phyloP scores from a whole-genome alignment of 1,140 invertebrate genomes.

The Cataglyphis hispanica region DNA sequence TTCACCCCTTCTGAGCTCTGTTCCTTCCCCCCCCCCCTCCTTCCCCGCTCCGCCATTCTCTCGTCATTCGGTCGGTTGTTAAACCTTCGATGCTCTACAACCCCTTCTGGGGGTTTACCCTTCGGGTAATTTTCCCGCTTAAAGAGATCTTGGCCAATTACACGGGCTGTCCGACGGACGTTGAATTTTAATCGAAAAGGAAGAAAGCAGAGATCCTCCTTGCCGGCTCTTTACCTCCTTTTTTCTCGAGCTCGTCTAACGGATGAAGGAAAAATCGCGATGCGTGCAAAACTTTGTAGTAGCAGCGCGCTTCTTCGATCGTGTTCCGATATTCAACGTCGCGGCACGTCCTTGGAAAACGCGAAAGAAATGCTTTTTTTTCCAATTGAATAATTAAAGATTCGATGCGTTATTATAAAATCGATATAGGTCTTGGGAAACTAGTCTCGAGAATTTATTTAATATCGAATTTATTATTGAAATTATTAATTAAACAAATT shows the following conservation, averaged over 20 bases:
- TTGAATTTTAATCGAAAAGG: constrained; percentile 85
- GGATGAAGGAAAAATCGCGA: constrained; percentile 9
- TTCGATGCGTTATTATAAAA: not conserved
- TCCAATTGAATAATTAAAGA: constrained; percentile 2
- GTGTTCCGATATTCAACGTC: constrained; percentile 6
- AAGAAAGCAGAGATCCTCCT: constrained; percentile 71
- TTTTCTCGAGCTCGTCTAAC: not conserved
- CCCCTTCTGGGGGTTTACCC: too few species aligned
- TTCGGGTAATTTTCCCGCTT: constrained; percentile 85
- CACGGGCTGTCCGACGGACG: constrained; percentile 80
- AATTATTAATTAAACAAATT: not conserved
- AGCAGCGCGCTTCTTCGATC: constrained; percentile 51
- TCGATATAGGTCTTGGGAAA: not conserved
- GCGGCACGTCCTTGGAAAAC: not conserved
- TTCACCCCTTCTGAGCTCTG: constrained; percentile 8
- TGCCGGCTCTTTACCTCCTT: constrained; percentile 57
- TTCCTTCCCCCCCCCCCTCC: constrained; percentile 17
- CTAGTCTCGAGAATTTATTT: not conserved
- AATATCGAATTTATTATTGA: too few species aligned
- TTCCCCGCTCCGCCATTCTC: constrained; percentile 18
- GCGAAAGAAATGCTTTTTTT: constrained; percentile 22
- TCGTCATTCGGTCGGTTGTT: constrained; percentile 63
- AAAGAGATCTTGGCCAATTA: constrained; percentile 86
- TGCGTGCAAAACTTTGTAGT: not conserved
- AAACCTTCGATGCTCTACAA: constrained; percentile 79